phyloP scores from a whole-genome alignment of 2,888 invertebrate genomes.

The Temnothorax rugatulus region DNA sequence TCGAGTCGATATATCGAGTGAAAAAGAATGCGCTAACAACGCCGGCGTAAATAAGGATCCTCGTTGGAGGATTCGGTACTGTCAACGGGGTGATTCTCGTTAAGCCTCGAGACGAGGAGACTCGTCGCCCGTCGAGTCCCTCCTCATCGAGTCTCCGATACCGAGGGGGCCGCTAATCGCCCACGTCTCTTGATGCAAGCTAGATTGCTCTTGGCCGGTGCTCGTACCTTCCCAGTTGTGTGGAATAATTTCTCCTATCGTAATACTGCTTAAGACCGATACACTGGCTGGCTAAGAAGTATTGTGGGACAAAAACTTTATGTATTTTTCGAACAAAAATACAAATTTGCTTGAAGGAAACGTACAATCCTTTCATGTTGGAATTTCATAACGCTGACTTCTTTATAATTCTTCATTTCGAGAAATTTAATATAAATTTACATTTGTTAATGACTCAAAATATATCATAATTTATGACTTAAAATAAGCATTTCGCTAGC shows the following conservation, averaged over 20 bases:
- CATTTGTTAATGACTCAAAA: background rate
- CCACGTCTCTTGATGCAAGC: conserved; percentile 16
- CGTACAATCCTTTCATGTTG: background rate
- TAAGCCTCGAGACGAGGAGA: conserved; percentile 35
- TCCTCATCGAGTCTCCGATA: conserved; percentile 14
- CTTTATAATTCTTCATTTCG: background rate
- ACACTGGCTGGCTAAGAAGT: background rate
- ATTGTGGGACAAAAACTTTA: background rate
- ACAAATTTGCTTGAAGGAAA: background rate
- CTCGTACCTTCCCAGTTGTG: background rate
- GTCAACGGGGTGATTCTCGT: conserved; percentile 47
- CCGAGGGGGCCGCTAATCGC: conserved; percentile 34
- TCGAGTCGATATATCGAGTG: conserved; percentile 49
- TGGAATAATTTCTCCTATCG: background rate
- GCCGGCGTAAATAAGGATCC: conserved; percentile 53
- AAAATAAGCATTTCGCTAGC: background rate
- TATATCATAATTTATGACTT: background rate
- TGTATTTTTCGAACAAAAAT: background rate
- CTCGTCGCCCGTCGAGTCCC: background rate
- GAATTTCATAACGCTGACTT: background rate
- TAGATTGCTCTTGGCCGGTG: background rate
- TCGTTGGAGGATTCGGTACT: conserved; percentile 28
- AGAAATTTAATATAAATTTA: background rate
- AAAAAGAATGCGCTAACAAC: conserved; percentile 53
- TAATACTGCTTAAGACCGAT: background rate